Base-by-base conservation (phyloP, 2,113 vertebrate species). In the Pterocles burchelli region DNA sequence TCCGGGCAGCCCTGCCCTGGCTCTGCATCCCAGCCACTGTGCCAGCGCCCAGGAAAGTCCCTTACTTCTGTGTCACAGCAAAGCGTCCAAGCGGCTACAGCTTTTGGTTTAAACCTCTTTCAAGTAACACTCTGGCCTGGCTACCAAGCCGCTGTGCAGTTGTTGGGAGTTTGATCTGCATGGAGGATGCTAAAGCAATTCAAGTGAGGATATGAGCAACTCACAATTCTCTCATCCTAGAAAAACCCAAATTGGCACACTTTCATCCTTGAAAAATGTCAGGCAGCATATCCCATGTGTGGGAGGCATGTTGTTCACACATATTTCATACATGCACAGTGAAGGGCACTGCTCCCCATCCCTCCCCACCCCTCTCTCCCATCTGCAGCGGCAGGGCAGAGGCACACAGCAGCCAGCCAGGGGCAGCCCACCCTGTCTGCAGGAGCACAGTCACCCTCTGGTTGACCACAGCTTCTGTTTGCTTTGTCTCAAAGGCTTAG, bases 31-130 rank as follows among this genome's bases (percentile, higher is more conserved):
- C 38, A 13, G 33, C 59, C 34, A 22, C 34, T 4, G 17, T 2
- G n/a, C 48, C 1, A 4, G 45, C n/a, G 21, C 52, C 38, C 1
- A 0, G 1, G 18, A 41, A 21, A 81, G 43, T 28, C 51, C 5
- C 45, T 28, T 19, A 3, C 12, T 55, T 63, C 52, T 28, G 34
- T 46, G 20, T 20, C 57, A 57, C 31, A 48, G 36, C 24, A 45
- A 36, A 75, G 62, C 8, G 2, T 13, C n/a, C 36, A 29, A 65
- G 43, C 24, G 16, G 19, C 19, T 67, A 55, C 28, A 71, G 3
- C 6, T 25, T 46, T 26, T 61, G 45, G 10, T 58, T 3, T 8
- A 62, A 70, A 34, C 2, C 2, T 43, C 34, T 55, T 67, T 43
- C 46, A 41, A 33, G 26, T 20, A 78, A 26, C 0, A 2, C 34